A percentile compares a stretch with the other conserved stretches of the same genome.
Evolutionary conservation across 1,140 invertebrate species (phyloP).

Genomic region (Megalonaias nervosa): DNA sequence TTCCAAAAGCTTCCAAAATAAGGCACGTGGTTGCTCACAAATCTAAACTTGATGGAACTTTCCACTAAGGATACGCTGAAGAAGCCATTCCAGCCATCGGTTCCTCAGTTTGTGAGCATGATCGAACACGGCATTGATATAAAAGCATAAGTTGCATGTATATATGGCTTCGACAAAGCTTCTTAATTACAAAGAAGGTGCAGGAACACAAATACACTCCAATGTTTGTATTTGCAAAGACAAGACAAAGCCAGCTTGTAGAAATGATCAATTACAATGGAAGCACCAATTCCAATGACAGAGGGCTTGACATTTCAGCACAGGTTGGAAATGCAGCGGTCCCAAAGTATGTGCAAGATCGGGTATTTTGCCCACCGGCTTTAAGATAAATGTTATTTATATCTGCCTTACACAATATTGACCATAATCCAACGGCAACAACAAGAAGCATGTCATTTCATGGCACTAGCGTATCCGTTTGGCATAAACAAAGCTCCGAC

Average conservation of each 20-base stretch:
- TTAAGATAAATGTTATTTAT: constrained; percentile 35
- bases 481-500: constrained; percentile 36
- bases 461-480: constrained; percentile 48
- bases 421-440: constrained; percentile 47
- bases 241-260: constrained; percentile 40
- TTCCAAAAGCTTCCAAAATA: constrained; percentile 37
- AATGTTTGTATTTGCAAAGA: constrained; percentile 35
- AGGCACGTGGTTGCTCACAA: constrained; percentile 36
- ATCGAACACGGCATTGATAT: constrained; percentile 30
- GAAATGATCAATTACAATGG: constrained; percentile 39
- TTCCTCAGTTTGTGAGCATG: constrained; percentile 38
- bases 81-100: constrained; percentile 17
- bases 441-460: constrained; percentile 42
- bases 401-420: constrained; percentile 44
- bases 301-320: constrained; percentile 34
- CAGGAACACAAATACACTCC: too few species aligned
- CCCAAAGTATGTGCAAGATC: constrained; percentile 18
- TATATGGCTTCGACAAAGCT: constrained; percentile 33
- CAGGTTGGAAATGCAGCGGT: constrained; percentile 21
- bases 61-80: constrained; percentile 15
- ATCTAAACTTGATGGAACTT: constrained; percentile 16
- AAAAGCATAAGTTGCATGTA: constrained; percentile 23
- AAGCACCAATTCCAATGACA: constrained; percentile 36
- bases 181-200: constrained; percentile 35
- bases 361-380: constrained; percentile 29